Base-by-base conservation (phyloP, 2,113 vertebrate species). In the Pitta sordida region DNA sequence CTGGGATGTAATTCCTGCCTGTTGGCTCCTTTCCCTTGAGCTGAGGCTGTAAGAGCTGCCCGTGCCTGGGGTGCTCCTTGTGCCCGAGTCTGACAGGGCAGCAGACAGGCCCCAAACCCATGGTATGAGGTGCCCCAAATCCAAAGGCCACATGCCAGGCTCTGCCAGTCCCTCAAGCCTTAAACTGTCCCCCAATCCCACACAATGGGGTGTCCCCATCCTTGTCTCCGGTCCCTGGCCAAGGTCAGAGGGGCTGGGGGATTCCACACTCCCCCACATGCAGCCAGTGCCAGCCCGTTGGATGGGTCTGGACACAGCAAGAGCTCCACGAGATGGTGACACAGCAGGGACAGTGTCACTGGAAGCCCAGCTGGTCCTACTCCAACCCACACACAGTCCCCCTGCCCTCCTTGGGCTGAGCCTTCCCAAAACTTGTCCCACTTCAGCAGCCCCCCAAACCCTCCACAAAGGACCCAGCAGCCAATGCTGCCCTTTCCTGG, bases 41-140 rank as follows among this genome's bases (percentile, higher is more conserved):
- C 41, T 13, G 24, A 77, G 34, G 24, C n/a, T 7, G 7, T 8
- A 34, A 15, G n/a, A 10, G 48, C 46, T 76, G 27, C 49, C 46
- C 0, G 0, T 17, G 34, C 37, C 26, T 15, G 29, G 17, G 34
- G 19, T 0, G 0, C 10, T 81, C 30, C 64, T 10, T 4, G 1
- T 55, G 58, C 53, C 9, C 2, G 56, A 21, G 29, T 26, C 59
- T 68, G 17, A 34, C 1, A 37, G 29, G 24, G 46, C 59, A 93
- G 37, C 32, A 71, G 58, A 16, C 0, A 51, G 26, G 2, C 46
- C 46, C 56, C 23, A 73, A 20, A 70, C 0, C 2, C 30, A n/a
- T 0, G 3, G 12, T 15, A 11, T n/a, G 19, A 24, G 4, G 19
- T 30, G 6, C 26, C 29, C 18, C 6, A 77, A 34, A 23, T 55